These are phyloP conservation scores for Drosophila navojoa DNA, from an alignment of 1,140 invertebrate genomes.

Conservation along the genomic window DNA sequence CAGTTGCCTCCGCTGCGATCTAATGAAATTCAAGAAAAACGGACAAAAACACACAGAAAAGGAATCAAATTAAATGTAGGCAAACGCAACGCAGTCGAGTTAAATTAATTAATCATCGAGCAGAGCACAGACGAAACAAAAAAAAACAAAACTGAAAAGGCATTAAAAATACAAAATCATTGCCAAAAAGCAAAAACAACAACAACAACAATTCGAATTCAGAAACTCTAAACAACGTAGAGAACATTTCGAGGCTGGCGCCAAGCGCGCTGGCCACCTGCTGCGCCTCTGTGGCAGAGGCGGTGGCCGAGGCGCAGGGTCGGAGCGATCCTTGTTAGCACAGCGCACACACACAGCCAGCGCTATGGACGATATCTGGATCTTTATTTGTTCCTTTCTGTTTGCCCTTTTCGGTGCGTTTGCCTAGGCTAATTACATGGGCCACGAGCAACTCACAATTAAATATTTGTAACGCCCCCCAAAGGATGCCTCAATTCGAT, in stretches of 20 bases:
- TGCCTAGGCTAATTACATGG: constrained; percentile 73
- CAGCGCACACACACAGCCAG: not conserved
- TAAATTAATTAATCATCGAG: constrained; percentile 79
- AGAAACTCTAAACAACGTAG: constrained; percentile 12
- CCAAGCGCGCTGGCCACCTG: constrained; percentile 77
- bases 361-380: constrained; percentile 1
- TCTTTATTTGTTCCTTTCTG: constrained; percentile 23
- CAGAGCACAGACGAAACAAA: constrained; percentile 12
- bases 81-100: constrained; percentile 58
- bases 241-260: constrained; percentile 64
- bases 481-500: constrained; percentile 1
- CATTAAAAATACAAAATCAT: constrained; percentile 61
- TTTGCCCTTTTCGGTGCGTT: constrained; percentile 34
- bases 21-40: constrained; percentile 67
- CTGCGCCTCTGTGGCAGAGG: constrained; percentile 60
- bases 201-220: constrained; percentile 19
- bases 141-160: constrained; percentile 10
- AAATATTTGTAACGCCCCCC: constrained; percentile 81
- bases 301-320: constrained; percentile 8
- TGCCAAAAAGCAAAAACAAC: constrained; percentile 63
- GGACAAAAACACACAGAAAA: constrained; percentile 43
- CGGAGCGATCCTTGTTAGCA: constrained; percentile 4
- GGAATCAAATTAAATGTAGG: constrained; percentile 77
- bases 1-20: constrained; percentile 31
- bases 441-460: constrained; percentile 73